These are phyloP conservation scores for Drosophila kanekoi DNA, from an alignment of 2,888 invertebrate species.

Conservation along the genomic window DNA sequence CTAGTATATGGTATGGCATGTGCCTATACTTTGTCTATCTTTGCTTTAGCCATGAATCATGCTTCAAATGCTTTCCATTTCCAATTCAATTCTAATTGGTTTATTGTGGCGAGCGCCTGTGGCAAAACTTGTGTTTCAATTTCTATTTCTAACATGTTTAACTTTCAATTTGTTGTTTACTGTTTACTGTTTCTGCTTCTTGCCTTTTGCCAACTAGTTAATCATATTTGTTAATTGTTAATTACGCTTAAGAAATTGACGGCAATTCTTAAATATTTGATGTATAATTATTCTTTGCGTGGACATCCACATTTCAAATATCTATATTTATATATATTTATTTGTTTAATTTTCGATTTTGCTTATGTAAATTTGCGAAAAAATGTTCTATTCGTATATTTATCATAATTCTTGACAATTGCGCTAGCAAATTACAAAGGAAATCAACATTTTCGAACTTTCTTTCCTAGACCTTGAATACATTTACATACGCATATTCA, in stretches of 20 bases:
- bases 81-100: background rate
- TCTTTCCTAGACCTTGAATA: slow-evolving; percentile 26
- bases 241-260: slow-evolving; percentile 66
- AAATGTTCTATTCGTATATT: slow-evolving; percentile 12
- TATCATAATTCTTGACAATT: slow-evolving; percentile 27
- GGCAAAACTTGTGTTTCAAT: slow-evolving; percentile 47
- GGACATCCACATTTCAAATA: slow-evolving; percentile 28
- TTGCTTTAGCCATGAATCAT: slow-evolving; percentile 6
- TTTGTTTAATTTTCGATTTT: slow-evolving; percentile 14
- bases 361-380: slow-evolving; percentile 62
- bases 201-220: slow-evolving; percentile 20
- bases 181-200: background rate
- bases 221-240: slow-evolving; percentile 42
- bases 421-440: slow-evolving; percentile 1
- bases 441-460: background rate
- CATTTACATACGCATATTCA: slow-evolving; percentile 22
- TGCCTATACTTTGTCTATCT: slow-evolving; percentile 6
- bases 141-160: slow-evolving; percentile 5
- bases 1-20: slow-evolving; percentile 3
- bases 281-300: slow-evolving; percentile 30
- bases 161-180: background rate
- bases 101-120: slow-evolving; percentile 14
- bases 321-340: background rate
- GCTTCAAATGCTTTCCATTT: slow-evolving; percentile 6
- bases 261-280: slow-evolving; percentile 52